phyloP scores from a whole-genome alignment of 2,113 vertebrate species.

The Nasalis larvatus region DNA sequence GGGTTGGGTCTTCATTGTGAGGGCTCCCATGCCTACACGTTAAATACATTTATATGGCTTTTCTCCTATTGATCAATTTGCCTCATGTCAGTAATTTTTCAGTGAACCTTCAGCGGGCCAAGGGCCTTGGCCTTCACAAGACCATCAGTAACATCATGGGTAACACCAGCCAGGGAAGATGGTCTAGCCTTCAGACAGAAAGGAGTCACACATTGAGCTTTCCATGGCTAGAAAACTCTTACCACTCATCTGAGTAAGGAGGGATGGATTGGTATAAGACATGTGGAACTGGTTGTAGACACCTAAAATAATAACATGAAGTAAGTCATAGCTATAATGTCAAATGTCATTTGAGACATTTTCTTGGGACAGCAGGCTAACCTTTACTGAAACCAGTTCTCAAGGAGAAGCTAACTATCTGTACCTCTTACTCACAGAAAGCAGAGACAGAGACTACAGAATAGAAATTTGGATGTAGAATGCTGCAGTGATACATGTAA shows the following conservation, averaged over 20 bases:
- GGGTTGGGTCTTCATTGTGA: no score
- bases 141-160: neutral
- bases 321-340: neutral
- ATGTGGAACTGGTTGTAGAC: neutral
- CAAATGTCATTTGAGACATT: slow-evolving; percentile 16
- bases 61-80: no score
- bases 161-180: neutral
- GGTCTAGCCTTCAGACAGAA: neutral
- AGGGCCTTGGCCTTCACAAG: no score
- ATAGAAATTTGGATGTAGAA: neutral
- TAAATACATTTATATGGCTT: no score
- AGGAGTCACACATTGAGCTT: neutral
- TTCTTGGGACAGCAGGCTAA: neutral
- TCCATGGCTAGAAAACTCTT: neutral
- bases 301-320: neutral
- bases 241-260: neutral
- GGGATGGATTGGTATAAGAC: neutral
- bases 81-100: no score
- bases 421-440: neutral
- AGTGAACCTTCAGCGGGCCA: no score
- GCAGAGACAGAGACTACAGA: neutral
- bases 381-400: neutral
- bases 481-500: neutral
- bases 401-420: neutral
- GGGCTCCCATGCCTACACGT: no score